Conservation (phyloP, 2,888 invertebrate species). For the Drosophila quinaria region DNA sequence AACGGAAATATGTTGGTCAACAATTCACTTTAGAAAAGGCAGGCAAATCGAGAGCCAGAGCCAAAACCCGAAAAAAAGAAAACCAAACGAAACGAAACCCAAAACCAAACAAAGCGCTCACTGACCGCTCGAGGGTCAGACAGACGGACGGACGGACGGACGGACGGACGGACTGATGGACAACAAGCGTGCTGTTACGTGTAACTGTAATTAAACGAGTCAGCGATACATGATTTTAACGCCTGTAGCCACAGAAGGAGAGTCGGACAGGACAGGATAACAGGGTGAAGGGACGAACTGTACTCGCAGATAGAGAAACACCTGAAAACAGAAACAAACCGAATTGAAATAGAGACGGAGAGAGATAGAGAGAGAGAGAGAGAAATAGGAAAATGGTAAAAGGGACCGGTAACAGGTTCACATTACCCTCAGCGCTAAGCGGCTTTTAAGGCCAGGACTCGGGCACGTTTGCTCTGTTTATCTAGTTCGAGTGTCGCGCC, state of each 20-base stretch:
- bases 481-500: slow-evolving; percentile 56
- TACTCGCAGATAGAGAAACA: slow-evolving; percentile 31
- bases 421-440: slow-evolving; percentile 71
- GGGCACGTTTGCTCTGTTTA: slow-evolving; percentile 68
- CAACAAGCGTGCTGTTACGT: slow-evolving; percentile 63
- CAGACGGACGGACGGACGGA: not conserved
- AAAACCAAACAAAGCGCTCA: slow-evolving; percentile 24
- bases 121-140: slow-evolving; percentile 20
- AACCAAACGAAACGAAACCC: slow-evolving; percentile 26
- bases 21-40: slow-evolving; percentile 42
- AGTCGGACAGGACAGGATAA: slow-evolving; percentile 19
- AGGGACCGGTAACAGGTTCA: slow-evolving; percentile 66
- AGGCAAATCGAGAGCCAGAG: slow-evolving; percentile 11
- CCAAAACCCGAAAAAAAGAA: slow-evolving; percentile 21
- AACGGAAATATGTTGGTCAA: slow-evolving; percentile 66
- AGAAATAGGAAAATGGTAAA: slow-evolving; percentile 1
- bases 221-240: slow-evolving; percentile 81
- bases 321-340: slow-evolving; percentile 42
- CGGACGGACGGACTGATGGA: not conserved
- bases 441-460: slow-evolving; percentile 70
- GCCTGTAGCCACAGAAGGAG: slow-evolving; percentile 62
- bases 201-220: slow-evolving; percentile 80
- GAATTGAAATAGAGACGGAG: slow-evolving; percentile 23
- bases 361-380: no score
- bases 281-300: slow-evolving; percentile 10